Evolutionary conservation across 2,888 invertebrate genomes (phyloP).

Genomic region (Caenorhabditis sp.): DNA sequence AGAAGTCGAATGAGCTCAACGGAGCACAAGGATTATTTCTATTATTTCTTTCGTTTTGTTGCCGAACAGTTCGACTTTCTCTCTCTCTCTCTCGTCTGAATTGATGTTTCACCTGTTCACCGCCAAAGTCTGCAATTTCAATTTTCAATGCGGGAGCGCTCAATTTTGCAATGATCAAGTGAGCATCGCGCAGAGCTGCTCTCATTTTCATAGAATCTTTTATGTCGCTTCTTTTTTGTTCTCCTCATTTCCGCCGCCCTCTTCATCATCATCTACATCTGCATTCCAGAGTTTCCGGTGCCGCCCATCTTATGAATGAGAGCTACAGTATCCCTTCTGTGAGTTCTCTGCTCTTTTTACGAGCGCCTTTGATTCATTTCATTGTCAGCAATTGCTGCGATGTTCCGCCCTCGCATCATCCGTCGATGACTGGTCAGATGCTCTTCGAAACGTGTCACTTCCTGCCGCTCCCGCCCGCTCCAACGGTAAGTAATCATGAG

Average conservation of each 20-base stretch:
- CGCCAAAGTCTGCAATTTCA: no score
- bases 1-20: background rate
- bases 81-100: no score
- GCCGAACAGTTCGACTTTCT: no score
- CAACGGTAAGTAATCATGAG: constrained; percentile 1
- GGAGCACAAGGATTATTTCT: background rate
- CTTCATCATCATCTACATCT: constrained; percentile 1
- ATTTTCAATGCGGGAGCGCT: no score
- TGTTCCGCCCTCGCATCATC: constrained; percentile 46
- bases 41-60: no score
- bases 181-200: no score
- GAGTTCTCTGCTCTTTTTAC: constrained; percentile 1
- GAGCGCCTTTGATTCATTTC: background rate
- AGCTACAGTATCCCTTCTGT: constrained; percentile 49
- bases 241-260: constrained; percentile 3
- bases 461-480: constrained; percentile 40
- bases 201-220: constrained; percentile 34
- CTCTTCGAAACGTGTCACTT: constrained; percentile 48
- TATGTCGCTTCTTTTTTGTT: constrained; percentile 1
- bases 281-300: no score
- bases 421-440: constrained; percentile 47
- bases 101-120: no score
- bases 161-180: no score
- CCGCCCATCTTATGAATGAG: constrained; percentile 27
- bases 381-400: constrained; percentile 51